Evolutionary conservation across 2,113 vertebrate genomes (phyloP), one percentile per base, ranked within the genome.

Genomic region (Calonectris borealis): DNA sequence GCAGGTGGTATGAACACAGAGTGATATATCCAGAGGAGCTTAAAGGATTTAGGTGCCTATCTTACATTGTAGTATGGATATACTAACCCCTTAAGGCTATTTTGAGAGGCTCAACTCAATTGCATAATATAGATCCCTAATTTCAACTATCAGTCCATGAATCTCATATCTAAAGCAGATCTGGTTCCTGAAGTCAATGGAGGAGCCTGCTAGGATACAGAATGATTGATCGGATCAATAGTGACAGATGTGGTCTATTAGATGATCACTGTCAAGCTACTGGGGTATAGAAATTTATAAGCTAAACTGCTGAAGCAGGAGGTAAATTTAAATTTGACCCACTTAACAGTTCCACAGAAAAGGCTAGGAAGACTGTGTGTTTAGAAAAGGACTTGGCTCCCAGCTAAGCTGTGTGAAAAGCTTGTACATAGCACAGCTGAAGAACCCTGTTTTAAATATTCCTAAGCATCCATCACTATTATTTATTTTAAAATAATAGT

Each of bases 401-500:
- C 44, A 82, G 51, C n/a, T 84, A 91, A 78, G 52, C 55, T 79
- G 25, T 42, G 16, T 83, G 55, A 81, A 86, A 88, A 90, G 13
- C 26, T 71, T 71, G 60, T 75, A 88, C 10, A 11, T 9, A 61
- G 44, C 54, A 76, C 18, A 83, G 65, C 44, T 44, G 24, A 93
- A 94, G 69, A 93, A 64, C 25, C 13, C 8, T 42, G 46, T 70
- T 93, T 96, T 83, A 96, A 93, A 92, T 81, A 94, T 93, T 96
- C 71, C 48, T 69, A 87, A 94, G 66, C 65, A 88, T 51, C 38
- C 61, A 62, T 55, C 58, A 72, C 75, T 78, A 92, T 96, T 97
- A 95, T 96, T 96, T 90, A 79, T 83, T 95, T 93, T 88, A 83
- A 96, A 97, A 96, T 96, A 97, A 96, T 94, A 95, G 96, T 86